Conservation (phyloP, 53 echinoderm and acorn worm genomes). For the Antedon mediterranea region DNA sequence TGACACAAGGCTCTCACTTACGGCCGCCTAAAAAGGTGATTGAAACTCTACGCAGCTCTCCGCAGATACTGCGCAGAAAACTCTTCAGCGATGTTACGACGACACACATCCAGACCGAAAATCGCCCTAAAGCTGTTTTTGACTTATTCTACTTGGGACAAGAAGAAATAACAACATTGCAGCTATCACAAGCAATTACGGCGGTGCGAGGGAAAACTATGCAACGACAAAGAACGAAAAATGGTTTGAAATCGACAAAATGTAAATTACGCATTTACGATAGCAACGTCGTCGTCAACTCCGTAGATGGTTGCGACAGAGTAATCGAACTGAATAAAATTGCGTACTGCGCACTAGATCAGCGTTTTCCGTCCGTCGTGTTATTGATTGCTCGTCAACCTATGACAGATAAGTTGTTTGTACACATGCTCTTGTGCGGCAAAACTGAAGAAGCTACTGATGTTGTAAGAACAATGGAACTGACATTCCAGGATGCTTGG, state of each 20-base stretch:
- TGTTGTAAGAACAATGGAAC: neutral
- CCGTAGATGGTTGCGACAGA: neutral
- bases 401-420: neutral
- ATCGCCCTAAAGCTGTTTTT: neutral
- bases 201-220: neutral
- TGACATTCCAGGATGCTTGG: neutral
- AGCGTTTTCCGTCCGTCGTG: neutral
- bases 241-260: neutral
- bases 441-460: neutral
- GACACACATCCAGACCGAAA: neutral
- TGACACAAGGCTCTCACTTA: neutral
- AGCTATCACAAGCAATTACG: neutral
- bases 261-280: neutral
- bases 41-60: neutral
- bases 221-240: neutral
- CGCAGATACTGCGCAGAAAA: neutral
- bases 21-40: neutral
- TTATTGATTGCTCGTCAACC: neutral
- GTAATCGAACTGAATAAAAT: neutral
- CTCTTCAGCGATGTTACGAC: neutral
- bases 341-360: neutral
- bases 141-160: neutral
- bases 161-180: neutral
- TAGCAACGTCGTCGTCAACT: neutral
- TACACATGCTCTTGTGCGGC: neutral